Evolutionary conservation across 2,113 vertebrate species (phyloP).

Genomic region (Eurystomus gularis): DNA sequence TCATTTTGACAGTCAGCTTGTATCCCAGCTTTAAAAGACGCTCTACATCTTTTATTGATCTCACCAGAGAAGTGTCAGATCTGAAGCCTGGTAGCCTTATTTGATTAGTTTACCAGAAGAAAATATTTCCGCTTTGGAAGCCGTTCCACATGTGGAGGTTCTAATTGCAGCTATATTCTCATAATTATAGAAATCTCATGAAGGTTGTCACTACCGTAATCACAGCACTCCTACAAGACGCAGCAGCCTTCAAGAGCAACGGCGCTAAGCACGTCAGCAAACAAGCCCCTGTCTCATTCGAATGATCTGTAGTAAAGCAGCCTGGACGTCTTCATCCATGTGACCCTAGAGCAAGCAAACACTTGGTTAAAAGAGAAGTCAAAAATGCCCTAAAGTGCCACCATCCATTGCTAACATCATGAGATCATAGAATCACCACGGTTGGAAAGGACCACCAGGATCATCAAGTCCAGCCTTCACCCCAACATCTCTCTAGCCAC

Average conservation of each 20-base stretch:
- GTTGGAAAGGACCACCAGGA: too few species aligned
- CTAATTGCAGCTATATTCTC: neutral
- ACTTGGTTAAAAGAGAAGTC: accelerated
- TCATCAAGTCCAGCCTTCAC: too few species aligned
- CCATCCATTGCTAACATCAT: neutral
- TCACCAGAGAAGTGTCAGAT: neutral
- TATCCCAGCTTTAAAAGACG: neutral
- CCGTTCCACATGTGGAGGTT: neutral
- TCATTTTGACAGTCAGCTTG: constrained; percentile 55
- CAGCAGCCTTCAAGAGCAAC: neutral
- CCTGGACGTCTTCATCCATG: constrained; percentile 98
- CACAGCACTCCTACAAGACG: neutral
- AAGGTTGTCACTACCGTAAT: neutral
- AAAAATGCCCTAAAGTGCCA: neutral
- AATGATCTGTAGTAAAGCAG: constrained; percentile 95
- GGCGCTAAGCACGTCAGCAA: constrained; percentile 71
- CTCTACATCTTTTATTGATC: neutral
- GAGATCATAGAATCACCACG: too few species aligned
- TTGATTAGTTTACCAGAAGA: neutral
- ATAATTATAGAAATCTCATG: neutral
- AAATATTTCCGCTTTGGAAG: neutral
- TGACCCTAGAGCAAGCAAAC: constrained; percentile 81
- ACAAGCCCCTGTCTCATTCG: constrained; percentile 96
- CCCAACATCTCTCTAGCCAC: too few species aligned
- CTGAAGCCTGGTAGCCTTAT: neutral